Percentiles rank a stretch among this genome's conserved stretches.
Conservation (phyloP, 2,888 invertebrate species). For the Macropis europaea region DNA sequence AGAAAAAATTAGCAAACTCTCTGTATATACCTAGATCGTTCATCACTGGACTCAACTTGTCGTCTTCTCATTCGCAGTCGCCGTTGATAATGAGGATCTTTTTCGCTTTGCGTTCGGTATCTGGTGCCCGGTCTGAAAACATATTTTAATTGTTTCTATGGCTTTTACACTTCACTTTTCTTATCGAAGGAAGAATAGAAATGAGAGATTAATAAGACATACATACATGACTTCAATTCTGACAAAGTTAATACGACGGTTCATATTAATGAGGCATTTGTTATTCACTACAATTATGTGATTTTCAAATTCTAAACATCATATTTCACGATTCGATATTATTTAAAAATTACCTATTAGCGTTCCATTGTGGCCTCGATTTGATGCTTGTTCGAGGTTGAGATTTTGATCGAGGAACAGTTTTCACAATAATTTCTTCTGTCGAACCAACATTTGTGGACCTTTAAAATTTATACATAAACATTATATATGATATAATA, state of each 20-base stretch:
- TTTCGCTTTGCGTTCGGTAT: constrained; percentile 94
- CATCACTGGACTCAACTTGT: constrained; percentile 80
- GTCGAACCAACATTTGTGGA: constrained; percentile 61
- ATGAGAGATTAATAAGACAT: too few relatives aligned
- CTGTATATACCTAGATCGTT: constrained; percentile 75
- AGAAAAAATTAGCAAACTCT: too few relatives aligned
- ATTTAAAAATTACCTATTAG: constrained; percentile 71
- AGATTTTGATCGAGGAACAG: constrained; percentile 65
- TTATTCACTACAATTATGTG: too few relatives aligned
- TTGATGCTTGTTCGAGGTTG: constrained; percentile 70
- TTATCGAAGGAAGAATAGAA: too few relatives aligned
- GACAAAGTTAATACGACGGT: too few relatives aligned
- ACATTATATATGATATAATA: not conserved
- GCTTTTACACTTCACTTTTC: too few relatives aligned
- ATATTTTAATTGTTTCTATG: constrained; percentile 21
- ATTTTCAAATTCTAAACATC: too few relatives aligned
- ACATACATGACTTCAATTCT: too few relatives aligned
- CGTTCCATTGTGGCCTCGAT: constrained; percentile 76
- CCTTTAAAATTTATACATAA: constrained; percentile 51
- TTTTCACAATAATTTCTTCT: constrained; percentile 66
- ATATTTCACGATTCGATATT: too few relatives aligned
- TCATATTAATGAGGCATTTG: too few relatives aligned
- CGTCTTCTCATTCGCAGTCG: constrained; percentile 86
- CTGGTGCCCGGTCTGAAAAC: constrained; percentile 85
- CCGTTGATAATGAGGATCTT: constrained; percentile 90